Base-by-base conservation (phyloP, 2,113 vertebrate genomes). In the Trinectes maculatus region DNA sequence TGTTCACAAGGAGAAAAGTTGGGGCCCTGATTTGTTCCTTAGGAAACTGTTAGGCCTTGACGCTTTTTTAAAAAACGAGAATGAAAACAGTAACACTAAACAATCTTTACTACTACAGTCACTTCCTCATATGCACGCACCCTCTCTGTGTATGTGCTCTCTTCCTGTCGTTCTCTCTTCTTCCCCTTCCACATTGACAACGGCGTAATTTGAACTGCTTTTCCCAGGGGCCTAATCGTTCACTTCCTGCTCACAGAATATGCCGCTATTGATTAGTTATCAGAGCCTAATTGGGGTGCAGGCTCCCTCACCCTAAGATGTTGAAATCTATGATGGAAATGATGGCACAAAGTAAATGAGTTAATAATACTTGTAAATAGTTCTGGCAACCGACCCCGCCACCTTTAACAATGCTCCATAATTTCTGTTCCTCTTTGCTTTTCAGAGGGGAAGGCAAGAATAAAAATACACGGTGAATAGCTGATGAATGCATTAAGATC, bases 221-320 rank as follows among this genome's bases (percentile, higher is more conserved):
- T 86, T 98, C 96, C 95, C 96, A 90, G 69, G 94, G 93, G 95
- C 91, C 93, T 93, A 92, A 94, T 97, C 92, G 93, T 95, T 96
- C 95, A 95, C 94, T 94, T 96, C 94, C 95, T 96, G 93, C 94
- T 96, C 88, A 85, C 94, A 92, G 94, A 96, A 96, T 97, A 95
- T 94, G 92, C 92, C 93, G 92, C 84, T 95, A 97, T 96, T 93
- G 95, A 98, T 98, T 98, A 96, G 92, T 92, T 95, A 96, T 96
- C 95, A 96, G 91, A 60, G 86, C 84, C 92, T 96, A 98, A 97
- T 95, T 96, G 95, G 95, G 94, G 93, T 94, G 93, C 92, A 88
- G 94, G 95, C 93, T 94, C 93, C 91, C 91, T 91, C 51, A 92
- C 91, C 91, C 93, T 87, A 46, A 53, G 65, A 72, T 62, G 64